Evolutionary conservation across 2,113 vertebrate genomes (phyloP).

Genomic region (Gallinago media): DNA sequence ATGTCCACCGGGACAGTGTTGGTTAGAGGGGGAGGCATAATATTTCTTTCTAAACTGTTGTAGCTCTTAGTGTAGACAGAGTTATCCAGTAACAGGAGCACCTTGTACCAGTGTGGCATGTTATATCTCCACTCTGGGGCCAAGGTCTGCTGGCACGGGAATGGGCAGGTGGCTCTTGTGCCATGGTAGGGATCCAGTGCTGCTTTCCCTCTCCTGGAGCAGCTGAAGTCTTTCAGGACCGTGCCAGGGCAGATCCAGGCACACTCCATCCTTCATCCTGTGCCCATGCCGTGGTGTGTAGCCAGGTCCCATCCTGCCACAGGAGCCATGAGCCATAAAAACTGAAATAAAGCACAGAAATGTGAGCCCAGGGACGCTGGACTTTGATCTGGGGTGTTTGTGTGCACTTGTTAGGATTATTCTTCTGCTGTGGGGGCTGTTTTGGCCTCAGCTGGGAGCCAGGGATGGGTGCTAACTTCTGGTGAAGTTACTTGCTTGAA

Average conservation of each 20-base stretch:
- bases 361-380: background rate
- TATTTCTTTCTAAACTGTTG: accelerated
- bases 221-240: accelerated
- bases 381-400: background rate
- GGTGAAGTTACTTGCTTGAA: background rate
- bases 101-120: accelerated
- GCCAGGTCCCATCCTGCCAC: background rate
- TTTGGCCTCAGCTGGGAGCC: background rate
- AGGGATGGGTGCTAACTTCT: background rate
- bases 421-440: background rate
- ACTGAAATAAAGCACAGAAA: background rate
- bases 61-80: background rate
- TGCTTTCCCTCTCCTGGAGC: background rate
- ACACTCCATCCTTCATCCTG: accelerated
- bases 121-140: background rate
- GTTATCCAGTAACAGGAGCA: background rate
- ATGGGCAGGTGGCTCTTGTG: background rate
- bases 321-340: background rate
- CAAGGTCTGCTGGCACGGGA: accelerated
- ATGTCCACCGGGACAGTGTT: accelerated
- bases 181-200: accelerated
- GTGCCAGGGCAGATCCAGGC: background rate
- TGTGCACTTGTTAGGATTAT: background rate
- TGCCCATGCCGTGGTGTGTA: background rate
- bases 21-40: background rate